Conservation (phyloP, 1,140 invertebrate species). For the Caenorhabditis tropicalis region DNA sequence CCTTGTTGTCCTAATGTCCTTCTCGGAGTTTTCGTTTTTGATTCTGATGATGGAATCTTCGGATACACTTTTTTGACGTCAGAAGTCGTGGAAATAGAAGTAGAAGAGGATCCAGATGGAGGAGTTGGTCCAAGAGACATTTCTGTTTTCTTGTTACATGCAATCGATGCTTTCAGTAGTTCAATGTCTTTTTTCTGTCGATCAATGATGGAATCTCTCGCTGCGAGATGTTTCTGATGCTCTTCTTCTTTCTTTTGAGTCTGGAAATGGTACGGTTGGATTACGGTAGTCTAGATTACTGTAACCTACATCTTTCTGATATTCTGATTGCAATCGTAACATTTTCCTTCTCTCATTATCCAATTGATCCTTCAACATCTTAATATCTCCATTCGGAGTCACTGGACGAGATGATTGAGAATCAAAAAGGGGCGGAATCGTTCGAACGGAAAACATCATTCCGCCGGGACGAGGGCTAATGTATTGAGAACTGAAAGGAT, state of each 20-base stretch:
- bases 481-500: too few relatives aligned
- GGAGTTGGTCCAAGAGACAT: neutral
- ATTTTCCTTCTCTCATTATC: neutral
- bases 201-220: neutral
- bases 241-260: neutral
- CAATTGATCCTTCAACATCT: neutral
- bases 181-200: neutral
- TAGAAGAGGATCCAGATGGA: neutral
- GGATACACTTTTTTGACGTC: conserved; percentile 3
- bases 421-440: neutral
- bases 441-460: too few relatives aligned
- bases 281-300: too few relatives aligned
- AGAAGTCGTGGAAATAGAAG: neutral
- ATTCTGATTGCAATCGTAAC: neutral
- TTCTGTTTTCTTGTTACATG: neutral
- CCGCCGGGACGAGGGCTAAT: too few relatives aligned
- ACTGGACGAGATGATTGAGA: neutral
- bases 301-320: conserved; percentile 3
- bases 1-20: neutral
- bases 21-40: neutral
- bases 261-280: neutral
- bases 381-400: neutral
- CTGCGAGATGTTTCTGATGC: neutral
- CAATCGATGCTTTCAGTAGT: neutral
- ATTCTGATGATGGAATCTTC: neutral